phyloP scores from a whole-genome alignment of 2,888 invertebrate species.

The Chrysolina americana region DNA sequence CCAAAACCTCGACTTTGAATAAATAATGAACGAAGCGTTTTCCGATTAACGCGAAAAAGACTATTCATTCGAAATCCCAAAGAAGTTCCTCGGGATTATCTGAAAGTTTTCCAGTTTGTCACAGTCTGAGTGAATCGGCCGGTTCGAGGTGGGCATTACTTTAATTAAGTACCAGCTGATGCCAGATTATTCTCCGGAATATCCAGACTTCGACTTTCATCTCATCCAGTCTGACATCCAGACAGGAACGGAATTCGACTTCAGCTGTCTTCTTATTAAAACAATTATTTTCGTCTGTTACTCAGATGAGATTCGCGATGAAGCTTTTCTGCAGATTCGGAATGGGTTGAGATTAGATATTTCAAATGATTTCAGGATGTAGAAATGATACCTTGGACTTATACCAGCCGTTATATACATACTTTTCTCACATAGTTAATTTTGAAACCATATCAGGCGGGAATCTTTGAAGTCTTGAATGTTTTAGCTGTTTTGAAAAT shows the following conservation, averaged over 20 bases:
- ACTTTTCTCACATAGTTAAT: too few relatives aligned
- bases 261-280: constrained; percentile 45
- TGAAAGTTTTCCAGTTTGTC: constrained; percentile 37
- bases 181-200: constrained; percentile 62
- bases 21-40: constrained; percentile 49
- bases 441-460: too few relatives aligned
- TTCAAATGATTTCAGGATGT: background rate
- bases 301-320: constrained; percentile 37
- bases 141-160: constrained; percentile 63
- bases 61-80: constrained; percentile 31
- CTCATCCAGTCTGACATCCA: constrained; percentile 56
- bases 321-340: constrained; percentile 51
- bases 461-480: too few relatives aligned
- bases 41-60: constrained; percentile 43
- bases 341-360: constrained; percentile 1
- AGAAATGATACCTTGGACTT: too few relatives aligned
- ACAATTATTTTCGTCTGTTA: constrained; percentile 60
- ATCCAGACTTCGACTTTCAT: constrained; percentile 59
- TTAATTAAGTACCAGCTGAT: constrained; percentile 68
- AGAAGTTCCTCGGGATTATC: constrained; percentile 32
- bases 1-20: constrained; percentile 44
- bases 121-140: constrained; percentile 33
- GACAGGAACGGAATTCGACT: constrained; percentile 36
- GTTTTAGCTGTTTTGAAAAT: too few relatives aligned
- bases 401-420: too few relatives aligned